A percentile compares a stretch with the other conserved stretches of the same genome.
Conservation (phyloP, 2,797 vertebrate species). For the Lagorchestes hirsutus region DNA sequence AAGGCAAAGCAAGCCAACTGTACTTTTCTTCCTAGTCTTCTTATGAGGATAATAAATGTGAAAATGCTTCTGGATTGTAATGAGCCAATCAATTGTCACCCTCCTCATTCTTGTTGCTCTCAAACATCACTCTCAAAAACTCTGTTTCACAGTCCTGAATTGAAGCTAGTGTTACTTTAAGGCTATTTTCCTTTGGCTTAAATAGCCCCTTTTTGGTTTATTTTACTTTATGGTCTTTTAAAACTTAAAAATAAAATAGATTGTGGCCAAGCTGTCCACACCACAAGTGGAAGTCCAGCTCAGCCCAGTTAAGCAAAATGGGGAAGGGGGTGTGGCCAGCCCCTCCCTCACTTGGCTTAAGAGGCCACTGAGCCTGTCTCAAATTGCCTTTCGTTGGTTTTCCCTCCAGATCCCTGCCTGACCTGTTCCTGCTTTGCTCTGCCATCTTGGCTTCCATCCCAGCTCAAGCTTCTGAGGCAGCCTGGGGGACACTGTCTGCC, state of each 20-base stretch:
- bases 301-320: background rate
- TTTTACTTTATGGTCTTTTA: conserved; percentile 75
- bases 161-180: conserved; percentile 68
- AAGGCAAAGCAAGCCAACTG: background rate
- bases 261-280: conserved; percentile 46
- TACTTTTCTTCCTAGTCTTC: background rate
- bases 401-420: background rate
- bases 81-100: background rate
- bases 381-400: background rate
- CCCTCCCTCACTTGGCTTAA: background rate
- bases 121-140: background rate
- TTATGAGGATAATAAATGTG: background rate
- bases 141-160: background rate
- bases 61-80: background rate
- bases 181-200: conserved; percentile 73
- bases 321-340: background rate
- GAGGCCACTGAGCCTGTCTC: background rate
- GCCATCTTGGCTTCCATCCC: background rate
- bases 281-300: conserved; percentile 27
- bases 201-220: conserved; percentile 75
- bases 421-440: background rate
- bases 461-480: background rate
- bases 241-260: conserved; percentile 76
- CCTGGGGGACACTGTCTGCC: background rate
- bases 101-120: background rate